Percentiles rank a stretch among this genome's conserved stretches.
These are phyloP conservation scores for Prosopocoilus inquinatus DNA, from an alignment of 2,888 invertebrate species.

Conservation along the genomic window DNA sequence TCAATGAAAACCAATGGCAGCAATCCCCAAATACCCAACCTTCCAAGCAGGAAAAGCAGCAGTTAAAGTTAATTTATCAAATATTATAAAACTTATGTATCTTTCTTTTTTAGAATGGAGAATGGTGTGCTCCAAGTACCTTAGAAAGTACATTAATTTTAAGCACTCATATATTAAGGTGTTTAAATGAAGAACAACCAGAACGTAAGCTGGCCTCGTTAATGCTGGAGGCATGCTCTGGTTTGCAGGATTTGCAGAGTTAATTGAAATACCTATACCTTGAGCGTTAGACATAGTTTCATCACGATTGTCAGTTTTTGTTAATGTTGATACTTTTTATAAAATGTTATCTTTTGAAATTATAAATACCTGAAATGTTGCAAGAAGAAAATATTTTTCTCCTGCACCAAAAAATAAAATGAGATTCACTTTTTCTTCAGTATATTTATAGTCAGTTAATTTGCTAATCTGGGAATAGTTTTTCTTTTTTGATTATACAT, in stretches of 20 bases:
- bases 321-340: not conserved
- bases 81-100: not conserved
- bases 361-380: too few relatives aligned
- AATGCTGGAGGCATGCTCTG: constrained; percentile 53
- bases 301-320: too few relatives aligned
- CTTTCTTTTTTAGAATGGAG: constrained; percentile 40
- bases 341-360: not conserved
- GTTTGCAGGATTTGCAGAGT: constrained; percentile 37
- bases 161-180: constrained; percentile 47
- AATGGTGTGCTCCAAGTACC: constrained; percentile 45
- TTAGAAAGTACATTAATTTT: constrained; percentile 46
- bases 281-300: too few relatives aligned
- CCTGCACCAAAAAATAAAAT: too few relatives aligned
- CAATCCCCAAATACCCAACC: too few relatives aligned
- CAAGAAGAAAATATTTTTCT: too few relatives aligned
- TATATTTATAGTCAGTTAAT: not conserved
- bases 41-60: not conserved
- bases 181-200: constrained; percentile 47
- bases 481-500: constrained; percentile 7
- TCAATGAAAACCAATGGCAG: too few relatives aligned
- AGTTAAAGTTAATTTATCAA: not conserved
- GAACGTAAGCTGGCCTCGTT: constrained; percentile 51
- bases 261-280: constrained; percentile 13
- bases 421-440: too few relatives aligned
- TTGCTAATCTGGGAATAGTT: not conserved